Conservation (phyloP, 2,113 vertebrate genomes). For the Sebastes fasciatus region DNA sequence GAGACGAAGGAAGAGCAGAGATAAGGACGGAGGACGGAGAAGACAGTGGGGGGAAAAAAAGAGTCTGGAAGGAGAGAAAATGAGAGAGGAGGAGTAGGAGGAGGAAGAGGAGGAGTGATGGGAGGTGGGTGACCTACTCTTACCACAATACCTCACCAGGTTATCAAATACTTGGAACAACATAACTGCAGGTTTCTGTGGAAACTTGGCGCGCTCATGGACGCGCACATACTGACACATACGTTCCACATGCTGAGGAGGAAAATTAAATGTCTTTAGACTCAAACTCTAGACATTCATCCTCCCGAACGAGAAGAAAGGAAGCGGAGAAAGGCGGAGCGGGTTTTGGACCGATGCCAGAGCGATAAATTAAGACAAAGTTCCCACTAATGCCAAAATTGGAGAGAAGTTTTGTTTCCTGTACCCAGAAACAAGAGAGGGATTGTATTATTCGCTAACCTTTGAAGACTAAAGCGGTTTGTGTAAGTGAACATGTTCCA, state of each 20-base stretch:
- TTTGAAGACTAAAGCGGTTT: neutral
- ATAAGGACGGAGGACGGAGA: conserved; percentile 38
- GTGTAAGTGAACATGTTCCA: neutral
- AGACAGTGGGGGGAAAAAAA: neutral
- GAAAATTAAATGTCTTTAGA: conserved; percentile 65
- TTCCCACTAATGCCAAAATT: conserved; percentile 45
- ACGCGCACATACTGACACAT: conserved; percentile 32
- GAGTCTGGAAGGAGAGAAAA: conserved; percentile 32
- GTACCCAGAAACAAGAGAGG: conserved; percentile 32
- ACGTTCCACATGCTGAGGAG: conserved; percentile 61
- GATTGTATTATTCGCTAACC: conserved; percentile 27
- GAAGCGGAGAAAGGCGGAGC: conserved; percentile 47
- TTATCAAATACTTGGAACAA: conserved; percentile 59
- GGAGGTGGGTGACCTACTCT: conserved; percentile 58
- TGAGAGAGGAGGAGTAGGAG: conserved; percentile 30
- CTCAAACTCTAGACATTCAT: conserved; percentile 49
- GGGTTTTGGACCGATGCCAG: conserved; percentile 52
- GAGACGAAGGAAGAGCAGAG: conserved; percentile 27
- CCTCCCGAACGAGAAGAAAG: conserved; percentile 48
- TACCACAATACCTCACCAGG: conserved; percentile 68
- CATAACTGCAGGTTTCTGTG: conserved; percentile 69
- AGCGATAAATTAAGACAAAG: conserved; percentile 55
- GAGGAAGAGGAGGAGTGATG: conserved; percentile 22
- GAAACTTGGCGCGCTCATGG: conserved; percentile 56
- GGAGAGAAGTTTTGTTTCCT: conserved; percentile 46